phyloP scores from a whole-genome alignment of 2,888 invertebrate species.

The Seira musarum region DNA sequence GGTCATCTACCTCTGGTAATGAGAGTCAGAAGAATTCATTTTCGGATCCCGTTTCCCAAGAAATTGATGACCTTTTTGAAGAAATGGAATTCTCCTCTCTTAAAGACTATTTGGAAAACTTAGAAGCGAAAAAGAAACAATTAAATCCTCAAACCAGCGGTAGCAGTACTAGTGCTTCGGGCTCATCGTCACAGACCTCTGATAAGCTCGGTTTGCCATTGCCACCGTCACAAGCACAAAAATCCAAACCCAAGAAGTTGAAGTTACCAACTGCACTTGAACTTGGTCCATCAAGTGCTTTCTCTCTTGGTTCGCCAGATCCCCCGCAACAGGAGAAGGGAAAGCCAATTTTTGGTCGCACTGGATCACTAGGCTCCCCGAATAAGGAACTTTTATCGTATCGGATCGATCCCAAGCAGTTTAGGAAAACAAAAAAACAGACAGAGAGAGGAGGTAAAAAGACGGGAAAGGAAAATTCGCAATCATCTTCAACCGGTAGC shows the following conservation, averaged over 20 bases:
- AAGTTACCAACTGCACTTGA: not conserved
- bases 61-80: constrained; percentile 37
- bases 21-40: too few relatives aligned
- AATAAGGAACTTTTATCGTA: too few relatives aligned
- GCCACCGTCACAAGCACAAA: constrained; percentile 3
- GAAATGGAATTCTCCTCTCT: constrained; percentile 25
- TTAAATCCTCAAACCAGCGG: not conserved
- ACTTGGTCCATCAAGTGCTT: constrained; percentile 7
- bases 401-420: too few relatives aligned
- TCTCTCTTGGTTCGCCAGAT: too few relatives aligned
- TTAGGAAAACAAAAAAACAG: too few relatives aligned
- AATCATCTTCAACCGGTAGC: too few relatives aligned
- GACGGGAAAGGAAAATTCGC: too few relatives aligned
- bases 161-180: not conserved
- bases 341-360: too few relatives aligned
- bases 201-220: constrained; percentile 1
- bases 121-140: not conserved
- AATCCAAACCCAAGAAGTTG: not conserved
- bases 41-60: not conserved
- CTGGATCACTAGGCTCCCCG: too few relatives aligned
- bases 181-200: not conserved
- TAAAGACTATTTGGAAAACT: constrained; percentile 30
- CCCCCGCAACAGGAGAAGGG: too few relatives aligned
- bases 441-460: too few relatives aligned
- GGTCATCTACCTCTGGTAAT: too few relatives aligned